phyloP scores from a whole-genome alignment of 2,888 invertebrate species.

The Vanessa cardui region DNA sequence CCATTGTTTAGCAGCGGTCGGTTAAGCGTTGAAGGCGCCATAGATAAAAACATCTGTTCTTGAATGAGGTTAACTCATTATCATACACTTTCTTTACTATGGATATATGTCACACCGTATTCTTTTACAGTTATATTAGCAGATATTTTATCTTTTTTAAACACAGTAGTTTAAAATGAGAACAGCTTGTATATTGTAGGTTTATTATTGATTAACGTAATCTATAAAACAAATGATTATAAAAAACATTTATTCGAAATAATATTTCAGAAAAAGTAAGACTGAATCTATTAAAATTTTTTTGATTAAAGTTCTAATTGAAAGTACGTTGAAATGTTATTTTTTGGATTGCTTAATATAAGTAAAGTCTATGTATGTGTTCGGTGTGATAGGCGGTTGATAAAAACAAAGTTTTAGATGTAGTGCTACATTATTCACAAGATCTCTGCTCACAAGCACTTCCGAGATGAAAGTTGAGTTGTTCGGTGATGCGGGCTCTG shows the following conservation, averaged over 20 bases:
- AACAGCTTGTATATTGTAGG: too few relatives aligned
- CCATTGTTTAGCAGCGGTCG: conserved; percentile 12
- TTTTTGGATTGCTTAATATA: too few relatives aligned
- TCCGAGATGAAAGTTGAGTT: conserved; percentile 19
- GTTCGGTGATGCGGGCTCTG: neutral
- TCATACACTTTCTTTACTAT: conserved; percentile 25
- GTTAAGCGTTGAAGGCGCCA: conserved; percentile 21
- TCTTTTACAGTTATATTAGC: neutral
- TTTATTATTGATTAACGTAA: too few relatives aligned
- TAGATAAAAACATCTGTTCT: conserved; percentile 14
- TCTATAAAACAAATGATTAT: too few relatives aligned
- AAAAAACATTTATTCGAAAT: too few relatives aligned
- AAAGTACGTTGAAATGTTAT: too few relatives aligned
- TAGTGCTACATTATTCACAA: conserved; percentile 24
- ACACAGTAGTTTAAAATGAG: neutral
- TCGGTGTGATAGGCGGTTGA: neutral
- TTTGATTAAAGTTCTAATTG: too few relatives aligned
- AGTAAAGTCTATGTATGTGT: neutral
- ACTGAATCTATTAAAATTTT: too few relatives aligned
- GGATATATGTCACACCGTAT: conserved; percentile 15
- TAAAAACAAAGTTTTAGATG: conserved; percentile 17
- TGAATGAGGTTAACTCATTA: conserved; percentile 25
- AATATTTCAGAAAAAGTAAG: too few relatives aligned
- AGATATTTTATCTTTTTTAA: too few relatives aligned
- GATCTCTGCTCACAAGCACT: conserved; percentile 6